A percentile compares a stretch with the other conserved stretches of the same genome.
These are phyloP conservation scores for Nyctalus aviator DNA, from an alignment of 2,797 vertebrate species.

Conservation along the genomic window DNA sequence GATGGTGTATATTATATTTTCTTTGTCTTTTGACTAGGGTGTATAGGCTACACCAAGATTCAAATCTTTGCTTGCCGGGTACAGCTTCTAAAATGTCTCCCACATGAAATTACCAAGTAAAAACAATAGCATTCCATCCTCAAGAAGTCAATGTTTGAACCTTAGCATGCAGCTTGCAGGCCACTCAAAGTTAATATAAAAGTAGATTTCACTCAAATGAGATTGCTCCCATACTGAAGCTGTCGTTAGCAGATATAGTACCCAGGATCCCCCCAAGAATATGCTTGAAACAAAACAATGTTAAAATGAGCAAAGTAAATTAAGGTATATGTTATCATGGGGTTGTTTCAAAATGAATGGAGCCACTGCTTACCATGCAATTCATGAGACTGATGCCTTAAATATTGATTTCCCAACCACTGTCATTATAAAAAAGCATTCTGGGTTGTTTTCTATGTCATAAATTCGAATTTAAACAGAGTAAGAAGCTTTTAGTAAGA, in stretches of 20 bases:
- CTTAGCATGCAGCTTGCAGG: not conserved
- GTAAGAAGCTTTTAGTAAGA: conserved; percentile 85
- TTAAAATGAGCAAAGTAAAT: conserved; percentile 78
- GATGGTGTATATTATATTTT: not conserved
- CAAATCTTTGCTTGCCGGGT: not conserved
- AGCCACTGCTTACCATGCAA: conserved; percentile 51
- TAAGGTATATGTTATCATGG: conserved; percentile 81
- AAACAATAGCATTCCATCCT: conserved; percentile 5
- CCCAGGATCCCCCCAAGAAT: conserved; percentile 58
- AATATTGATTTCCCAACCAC: conserved; percentile 87
- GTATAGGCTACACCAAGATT: not conserved
- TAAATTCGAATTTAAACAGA: conserved; percentile 87
- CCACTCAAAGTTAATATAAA: conserved; percentile 23
- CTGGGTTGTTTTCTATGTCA: conserved; percentile 74
- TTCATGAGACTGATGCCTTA: conserved; percentile 80
- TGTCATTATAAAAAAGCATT: conserved; percentile 85
- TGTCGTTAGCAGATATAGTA: conserved; percentile 67
- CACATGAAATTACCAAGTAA: not conserved
- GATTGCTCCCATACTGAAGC: conserved; percentile 48
- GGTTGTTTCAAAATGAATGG: conserved; percentile 77
- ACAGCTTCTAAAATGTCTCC: not conserved
- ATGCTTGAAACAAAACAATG: conserved; percentile 69
- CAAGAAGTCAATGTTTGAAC: conserved; percentile 38
- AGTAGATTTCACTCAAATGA: conserved; percentile 43
- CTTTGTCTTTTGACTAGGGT: not conserved